Evolutionary conservation across 2,888 invertebrate genomes (phyloP).

Genomic region (Trichopria drosophilae): DNA sequence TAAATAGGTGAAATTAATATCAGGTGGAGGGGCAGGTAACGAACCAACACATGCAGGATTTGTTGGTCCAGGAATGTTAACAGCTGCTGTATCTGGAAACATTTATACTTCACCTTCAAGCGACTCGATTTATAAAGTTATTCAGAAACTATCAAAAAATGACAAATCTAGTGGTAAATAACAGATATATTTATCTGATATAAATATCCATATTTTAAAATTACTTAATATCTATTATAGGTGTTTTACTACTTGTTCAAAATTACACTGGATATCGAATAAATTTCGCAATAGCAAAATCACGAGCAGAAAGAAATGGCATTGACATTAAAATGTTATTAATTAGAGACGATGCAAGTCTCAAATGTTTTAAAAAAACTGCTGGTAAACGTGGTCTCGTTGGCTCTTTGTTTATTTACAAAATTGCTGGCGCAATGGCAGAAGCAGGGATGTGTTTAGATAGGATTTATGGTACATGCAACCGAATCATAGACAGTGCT

Average conservation of each 20-base stretch:
- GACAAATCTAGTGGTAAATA: not conserved
- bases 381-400: constrained; percentile 58
- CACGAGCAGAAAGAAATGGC: constrained; percentile 67
- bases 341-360: constrained; percentile 67
- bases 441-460: constrained; percentile 63
- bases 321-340: constrained; percentile 63
- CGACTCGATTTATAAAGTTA: constrained; percentile 36
- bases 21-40: constrained; percentile 75
- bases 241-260: constrained; percentile 69
- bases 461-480: constrained; percentile 62
- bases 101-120: constrained; percentile 35
- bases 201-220: not conserved
- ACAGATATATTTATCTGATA: not conserved
- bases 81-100: constrained; percentile 66
- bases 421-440: constrained; percentile 79
- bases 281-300: constrained; percentile 77
- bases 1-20: constrained; percentile 62
- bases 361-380: constrained; percentile 36
- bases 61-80: constrained; percentile 78
- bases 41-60: constrained; percentile 70
- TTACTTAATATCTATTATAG: constrained; percentile 55
- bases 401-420: constrained; percentile 62
- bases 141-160: constrained; percentile 34
- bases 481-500: constrained; percentile 31
- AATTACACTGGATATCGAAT: constrained; percentile 75